A percentile compares a stretch with the other conserved stretches of the same genome.
phyloP scores from a whole-genome alignment of 2,797 vertebrate genomes.

The Sebastes diaconus region DNA sequence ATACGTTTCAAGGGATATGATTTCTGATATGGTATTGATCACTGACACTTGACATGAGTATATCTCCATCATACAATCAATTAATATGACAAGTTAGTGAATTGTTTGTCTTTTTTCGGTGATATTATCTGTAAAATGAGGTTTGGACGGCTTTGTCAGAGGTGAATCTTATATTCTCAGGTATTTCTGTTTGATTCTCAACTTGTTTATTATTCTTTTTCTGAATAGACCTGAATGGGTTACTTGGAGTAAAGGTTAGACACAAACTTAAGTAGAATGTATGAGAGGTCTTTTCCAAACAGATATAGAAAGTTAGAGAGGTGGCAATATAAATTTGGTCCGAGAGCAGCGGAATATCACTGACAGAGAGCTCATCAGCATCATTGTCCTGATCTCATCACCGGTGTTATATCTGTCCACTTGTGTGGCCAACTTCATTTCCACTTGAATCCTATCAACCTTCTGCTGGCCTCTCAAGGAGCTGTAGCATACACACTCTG shows the following conservation, averaged over 20 bases:
- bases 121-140: not conserved
- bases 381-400: slow-evolving; percentile 72
- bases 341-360: slow-evolving; percentile 75
- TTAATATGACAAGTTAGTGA: not conserved
- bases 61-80: not conserved
- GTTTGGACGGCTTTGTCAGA: too few species aligned
- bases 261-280: not conserved
- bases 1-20: not conserved
- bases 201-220: not conserved
- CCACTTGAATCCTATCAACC: slow-evolving; percentile 92
- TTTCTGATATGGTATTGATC: not conserved
- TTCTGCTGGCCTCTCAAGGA: slow-evolving; percentile 84
- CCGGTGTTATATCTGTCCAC: slow-evolving; percentile 76
- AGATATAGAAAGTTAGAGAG: not conserved
- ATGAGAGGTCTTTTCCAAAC: not conserved
- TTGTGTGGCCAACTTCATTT: slow-evolving; percentile 87
- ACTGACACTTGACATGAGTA: too few species aligned
- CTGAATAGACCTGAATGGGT: not conserved
- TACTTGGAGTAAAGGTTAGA: not conserved
- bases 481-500: slow-evolving; percentile 84
- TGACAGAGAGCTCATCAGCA: slow-evolving; percentile 64
- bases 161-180: too few species aligned
- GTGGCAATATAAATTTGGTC: slow-evolving; percentile 65
- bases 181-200: too few species aligned
- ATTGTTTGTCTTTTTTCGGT: not conserved